Conservation (phyloP, 2,113 vertebrate species). For the Crotalus helleri region DNA sequence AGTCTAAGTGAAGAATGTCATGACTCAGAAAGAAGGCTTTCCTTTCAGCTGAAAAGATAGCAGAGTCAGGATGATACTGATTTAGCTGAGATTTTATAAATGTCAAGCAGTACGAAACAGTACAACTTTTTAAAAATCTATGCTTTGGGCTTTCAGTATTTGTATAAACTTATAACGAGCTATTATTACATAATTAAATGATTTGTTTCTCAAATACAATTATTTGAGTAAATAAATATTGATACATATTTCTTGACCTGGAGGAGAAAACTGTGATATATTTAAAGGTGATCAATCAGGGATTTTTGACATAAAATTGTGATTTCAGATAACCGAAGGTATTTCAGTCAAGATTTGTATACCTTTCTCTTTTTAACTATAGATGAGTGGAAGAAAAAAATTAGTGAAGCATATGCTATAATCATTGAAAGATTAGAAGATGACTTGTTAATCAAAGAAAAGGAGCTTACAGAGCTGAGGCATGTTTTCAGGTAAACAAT, state of each 20-base stretch:
- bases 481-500: constrained; percentile 83
- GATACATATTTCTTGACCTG: constrained; percentile 12
- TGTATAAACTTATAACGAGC: not conserved
- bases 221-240: constrained; percentile 4
- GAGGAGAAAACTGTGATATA: constrained; percentile 4
- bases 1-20: constrained; percentile 6
- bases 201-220: constrained; percentile 38
- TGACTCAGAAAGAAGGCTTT: not conserved
- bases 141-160: constrained; percentile 25
- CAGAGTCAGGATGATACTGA: not conserved
- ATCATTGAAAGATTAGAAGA: constrained; percentile 83
- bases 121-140: not conserved
- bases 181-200: not conserved
- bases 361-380: constrained; percentile 17
- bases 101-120: not conserved
- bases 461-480: constrained; percentile 78
- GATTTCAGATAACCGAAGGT: not conserved
- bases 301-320: not conserved
- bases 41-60: constrained; percentile 9
- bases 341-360: constrained; percentile 5
- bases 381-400: constrained; percentile 99
- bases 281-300: not conserved
- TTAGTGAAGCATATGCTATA: constrained; percentile 86
- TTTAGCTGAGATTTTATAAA: constrained; percentile 15
- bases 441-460: constrained; percentile 85